Evolutionary conservation across 2,797 vertebrate species (phyloP).

Genomic region (Cryptoprocta ferox): DNA sequence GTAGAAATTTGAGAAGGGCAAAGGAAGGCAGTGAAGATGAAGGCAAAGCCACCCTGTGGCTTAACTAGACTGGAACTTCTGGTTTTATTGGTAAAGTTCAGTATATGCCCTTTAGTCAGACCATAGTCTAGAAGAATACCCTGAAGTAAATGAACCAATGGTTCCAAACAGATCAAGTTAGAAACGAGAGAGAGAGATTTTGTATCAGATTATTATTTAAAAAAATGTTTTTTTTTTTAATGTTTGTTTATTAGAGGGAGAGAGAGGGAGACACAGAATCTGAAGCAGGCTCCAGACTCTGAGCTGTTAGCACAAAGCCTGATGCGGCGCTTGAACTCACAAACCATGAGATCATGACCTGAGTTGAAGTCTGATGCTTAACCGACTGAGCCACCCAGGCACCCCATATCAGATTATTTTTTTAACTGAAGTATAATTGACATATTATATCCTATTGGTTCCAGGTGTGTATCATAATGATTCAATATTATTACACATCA

Average conservation of each 20-base stretch:
- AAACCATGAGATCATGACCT: too few species aligned
- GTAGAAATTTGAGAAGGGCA: not conserved
- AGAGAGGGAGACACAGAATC: too few species aligned
- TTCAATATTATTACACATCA: not conserved
- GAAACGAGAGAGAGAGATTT: not conserved
- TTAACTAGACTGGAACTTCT: not conserved
- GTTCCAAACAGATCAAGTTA: constrained; percentile 38
- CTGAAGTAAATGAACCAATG: constrained; percentile 16
- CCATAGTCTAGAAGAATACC: not conserved
- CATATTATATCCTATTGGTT: not conserved
- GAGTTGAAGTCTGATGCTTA: too few species aligned
- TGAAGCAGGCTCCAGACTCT: too few species aligned
- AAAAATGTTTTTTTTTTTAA: too few species aligned
- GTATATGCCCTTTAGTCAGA: not conserved
- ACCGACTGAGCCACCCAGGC: too few species aligned
- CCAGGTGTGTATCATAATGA: not conserved
- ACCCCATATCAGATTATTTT: not conserved
- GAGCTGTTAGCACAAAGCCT: too few species aligned
- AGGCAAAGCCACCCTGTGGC: not conserved
- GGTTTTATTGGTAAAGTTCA: not conserved
- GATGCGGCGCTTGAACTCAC: too few species aligned
- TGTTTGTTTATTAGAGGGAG: too few species aligned
- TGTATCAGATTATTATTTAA: not conserved
- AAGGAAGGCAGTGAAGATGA: not conserved
- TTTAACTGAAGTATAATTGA: not conserved